phyloP scores from a whole-genome alignment of 2,113 vertebrate genomes.

The Girardinichthys multiradiatus region DNA sequence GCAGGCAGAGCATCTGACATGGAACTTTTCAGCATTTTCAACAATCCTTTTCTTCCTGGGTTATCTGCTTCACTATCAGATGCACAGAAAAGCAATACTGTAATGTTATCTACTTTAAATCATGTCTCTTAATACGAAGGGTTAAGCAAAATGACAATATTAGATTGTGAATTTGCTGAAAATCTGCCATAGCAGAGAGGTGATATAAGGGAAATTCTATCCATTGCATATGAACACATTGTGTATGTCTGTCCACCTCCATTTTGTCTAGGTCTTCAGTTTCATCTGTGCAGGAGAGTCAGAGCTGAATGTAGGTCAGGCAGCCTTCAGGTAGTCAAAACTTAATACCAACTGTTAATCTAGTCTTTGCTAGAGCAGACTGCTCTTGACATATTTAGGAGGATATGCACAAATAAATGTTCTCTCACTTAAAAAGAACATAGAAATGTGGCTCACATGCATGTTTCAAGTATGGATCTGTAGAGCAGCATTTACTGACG shows the following conservation, averaged over 20 bases:
- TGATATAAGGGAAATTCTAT: too few species aligned
- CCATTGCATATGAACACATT: not conserved
- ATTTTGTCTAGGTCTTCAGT: not conserved
- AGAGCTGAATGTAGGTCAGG: conserved; percentile 57
- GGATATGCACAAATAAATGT: not conserved
- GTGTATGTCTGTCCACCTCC: not conserved
- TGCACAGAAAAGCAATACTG: not conserved
- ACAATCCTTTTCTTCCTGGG: not conserved
- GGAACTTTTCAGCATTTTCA: too few species aligned
- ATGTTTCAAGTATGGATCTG: conserved; percentile 31
- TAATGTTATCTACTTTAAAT: not conserved
- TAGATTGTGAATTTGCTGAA: too few species aligned
- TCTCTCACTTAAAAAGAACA: not conserved
- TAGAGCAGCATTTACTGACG: conserved; percentile 4
- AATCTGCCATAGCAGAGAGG: too few species aligned
- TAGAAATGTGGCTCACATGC: conserved; percentile 36
- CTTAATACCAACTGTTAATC: conserved; percentile 6
- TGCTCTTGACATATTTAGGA: conserved; percentile 9
- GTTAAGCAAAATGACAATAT: not conserved
- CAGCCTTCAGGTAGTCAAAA: conserved; percentile 25
- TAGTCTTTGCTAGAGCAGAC: not conserved
- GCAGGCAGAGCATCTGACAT: not conserved
- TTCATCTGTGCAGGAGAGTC: conserved; percentile 3
- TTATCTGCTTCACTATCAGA: not conserved
- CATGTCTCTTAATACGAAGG: not conserved